A percentile compares a stretch with the other conserved stretches of the same genome.
Evolutionary conservation across 1,140 invertebrate species (phyloP).

Genomic region (Zaprionus tsacasi): DNA sequence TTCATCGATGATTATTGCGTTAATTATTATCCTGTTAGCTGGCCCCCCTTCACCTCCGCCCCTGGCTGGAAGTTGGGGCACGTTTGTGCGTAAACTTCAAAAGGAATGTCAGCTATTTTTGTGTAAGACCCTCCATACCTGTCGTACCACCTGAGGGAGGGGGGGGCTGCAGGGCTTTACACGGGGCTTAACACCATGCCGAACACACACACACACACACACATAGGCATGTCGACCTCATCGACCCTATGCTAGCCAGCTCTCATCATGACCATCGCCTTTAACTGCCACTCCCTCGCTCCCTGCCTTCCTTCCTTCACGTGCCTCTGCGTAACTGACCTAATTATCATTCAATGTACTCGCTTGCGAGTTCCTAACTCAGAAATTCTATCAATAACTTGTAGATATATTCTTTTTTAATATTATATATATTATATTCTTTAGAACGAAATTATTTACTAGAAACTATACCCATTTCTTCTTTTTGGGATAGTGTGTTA

Average conservation of each 20-base stretch:
- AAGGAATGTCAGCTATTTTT: conserved; percentile 80
- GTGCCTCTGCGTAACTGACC: conserved; percentile 56
- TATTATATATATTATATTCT: too few species aligned
- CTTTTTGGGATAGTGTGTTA: too few species aligned
- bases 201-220: not conserved
- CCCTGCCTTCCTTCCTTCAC: not conserved
- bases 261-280: conserved; percentile 31
- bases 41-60: not conserved
- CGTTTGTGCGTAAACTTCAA: conserved; percentile 83
- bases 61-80: conserved; percentile 31
- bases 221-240: conserved; percentile 38
- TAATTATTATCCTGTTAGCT: conserved; percentile 76
- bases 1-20: conserved; percentile 84
- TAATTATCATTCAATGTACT: conserved; percentile 64
- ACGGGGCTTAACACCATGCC: not conserved
- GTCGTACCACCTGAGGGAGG: not conserved
- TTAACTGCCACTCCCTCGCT: not conserved
- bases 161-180: not conserved
- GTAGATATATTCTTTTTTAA: too few species aligned
- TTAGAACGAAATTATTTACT: too few species aligned
- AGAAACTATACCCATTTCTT: too few species aligned
- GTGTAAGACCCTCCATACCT: conserved; percentile 53
- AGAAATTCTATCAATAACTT: too few species aligned
- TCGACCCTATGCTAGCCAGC: conserved; percentile 49
- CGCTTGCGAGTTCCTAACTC: not conserved